Evolutionary conservation across 1,140 invertebrate species (phyloP), one percentile per base, ranked within the genome.

Genomic region (Macrobrachium nipponense): DNA sequence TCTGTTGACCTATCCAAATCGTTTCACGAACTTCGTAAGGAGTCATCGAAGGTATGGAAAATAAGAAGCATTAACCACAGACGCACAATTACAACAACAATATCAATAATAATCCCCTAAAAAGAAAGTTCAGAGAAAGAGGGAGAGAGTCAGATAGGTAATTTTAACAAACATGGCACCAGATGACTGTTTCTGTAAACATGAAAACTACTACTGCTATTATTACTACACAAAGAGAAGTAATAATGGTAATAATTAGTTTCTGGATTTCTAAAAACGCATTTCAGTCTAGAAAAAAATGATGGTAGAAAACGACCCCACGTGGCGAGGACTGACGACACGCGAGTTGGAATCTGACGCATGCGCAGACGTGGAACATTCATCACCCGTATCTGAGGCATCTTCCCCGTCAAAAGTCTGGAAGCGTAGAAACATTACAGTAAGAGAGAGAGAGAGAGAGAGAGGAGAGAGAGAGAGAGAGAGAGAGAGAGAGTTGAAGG

Each of bases 281-380:
- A 10, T 51, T 12, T 12, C 12, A 51, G 12, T 51, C 0, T 51
- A 8, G 7, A 51, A 51, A 51, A 10, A 51, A 51, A 12, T 51
- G 12, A 5, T 51, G 17, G 4, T 10, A 36, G 20, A 36, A 36
- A 70, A 20, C 15, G 66, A 70, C 66, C 66, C 20, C 66, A 27
- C 66, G 66, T 70, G n/a, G 66, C 66, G 66, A 20, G 66, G 20
- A 36, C 36, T 36, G 66, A n/a, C n/a, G 66, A 51, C 66, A 36
- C 66, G 66, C 66, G 66, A 70, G 66, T 11, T 70, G 20, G 66
- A 70, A 70, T 70, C 66, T 70, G 66, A 70, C 66, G 66, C 66
- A 70, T 70, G 66, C 66, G 66, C 66, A 20, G 66, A 70, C 66
- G 20, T 14, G 15, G 14, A 20, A 70, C 66, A 70, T 70, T 70